Evolutionary conservation across 2,113 vertebrate genomes (phyloP), one percentile per base, ranked within the genome.

Genomic region (Uropsilus gracilis): DNA sequence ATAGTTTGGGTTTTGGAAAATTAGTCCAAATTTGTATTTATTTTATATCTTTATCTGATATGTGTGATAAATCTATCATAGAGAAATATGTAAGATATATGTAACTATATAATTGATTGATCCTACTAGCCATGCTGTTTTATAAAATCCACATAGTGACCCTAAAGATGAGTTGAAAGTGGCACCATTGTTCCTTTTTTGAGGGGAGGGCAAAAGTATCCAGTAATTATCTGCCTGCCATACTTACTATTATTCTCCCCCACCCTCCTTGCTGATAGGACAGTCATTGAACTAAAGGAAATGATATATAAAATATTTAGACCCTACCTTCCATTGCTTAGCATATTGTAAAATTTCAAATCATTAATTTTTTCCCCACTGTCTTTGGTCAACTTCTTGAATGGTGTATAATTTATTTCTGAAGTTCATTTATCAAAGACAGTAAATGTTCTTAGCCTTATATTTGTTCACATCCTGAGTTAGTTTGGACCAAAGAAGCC

Each of bases 391-490:
- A 39, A 3, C 81, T 39, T 92, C 50, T 85, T 77, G 34, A 88
- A 68, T 73, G 87, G 68, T 75, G 12, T 10, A 18, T 81, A 44
- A 81, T 81, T 94, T 85, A 68, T 76, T 85, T 61, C 34, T 82
- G 50, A 85, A 88, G 9, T 84, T 78, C 57, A 57, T 75, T 90
- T 81, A 63, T 82, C 24, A 91, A 86, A 73, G 61, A 0, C 4
- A 68, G 14, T 86, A 34, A 90, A n/a, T 80, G 50, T 69, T 85
- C 34, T 77, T 37, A 55, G 28, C 30, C 84, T 55, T 86, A 11
- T 53, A 42, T 86, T 82, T 81, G 8, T 83, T 82, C 10, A 81
- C 8, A 86, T 72, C 20, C 0, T 77, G 71, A 86, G 26, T 77
- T 76, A 86, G 26, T 16, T 42, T 63, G 53, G 20, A 48, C 16